These are phyloP conservation scores for Malacoctenus gilli DNA, from an alignment of 2,797 vertebrate genomes.

Conservation along the genomic window DNA sequence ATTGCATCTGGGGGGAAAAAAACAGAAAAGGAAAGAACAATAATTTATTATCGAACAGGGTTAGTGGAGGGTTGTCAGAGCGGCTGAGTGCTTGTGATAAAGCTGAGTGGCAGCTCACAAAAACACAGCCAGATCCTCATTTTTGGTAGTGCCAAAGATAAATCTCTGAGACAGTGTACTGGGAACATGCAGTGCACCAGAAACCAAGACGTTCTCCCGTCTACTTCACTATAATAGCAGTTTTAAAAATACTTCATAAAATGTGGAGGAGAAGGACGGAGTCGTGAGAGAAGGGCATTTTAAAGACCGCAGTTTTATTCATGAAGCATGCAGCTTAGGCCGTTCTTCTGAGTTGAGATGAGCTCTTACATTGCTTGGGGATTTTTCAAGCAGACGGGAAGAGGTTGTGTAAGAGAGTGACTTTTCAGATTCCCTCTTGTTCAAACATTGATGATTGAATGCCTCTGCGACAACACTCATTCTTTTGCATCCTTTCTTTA, in stretches of 20 bases:
- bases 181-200: slow-evolving; percentile 39
- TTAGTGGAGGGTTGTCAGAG: slow-evolving; percentile 13
- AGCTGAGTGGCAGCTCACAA: slow-evolving; percentile 51
- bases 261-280: slow-evolving; percentile 42
- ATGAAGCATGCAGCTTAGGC: slow-evolving; percentile 52
- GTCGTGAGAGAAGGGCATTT: slow-evolving; percentile 55
- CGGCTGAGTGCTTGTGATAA: slow-evolving; percentile 43
- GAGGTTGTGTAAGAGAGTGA: slow-evolving; percentile 23
- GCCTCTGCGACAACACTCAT: slow-evolving; percentile 6
- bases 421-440: slow-evolving; percentile 27
- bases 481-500: slow-evolving; percentile 1
- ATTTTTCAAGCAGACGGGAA: slow-evolving; percentile 30
- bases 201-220: slow-evolving; percentile 33
- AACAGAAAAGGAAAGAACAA: slow-evolving; percentile 14
- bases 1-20: slow-evolving; percentile 19
- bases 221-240: slow-evolving; percentile 36
- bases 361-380: slow-evolving; percentile 37
- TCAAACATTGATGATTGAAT: slow-evolving; percentile 27
- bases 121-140: slow-evolving; percentile 38
- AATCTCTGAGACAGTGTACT: slow-evolving; percentile 30
- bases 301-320: slow-evolving; percentile 65
- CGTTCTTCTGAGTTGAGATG: slow-evolving; percentile 49
- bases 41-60: slow-evolving; percentile 32
- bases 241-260: slow-evolving; percentile 68
- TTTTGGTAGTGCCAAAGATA: slow-evolving; percentile 37